Evolutionary conservation across 1,140 invertebrate species (phyloP).

Genomic region (Caenorhabditis remanei): DNA sequence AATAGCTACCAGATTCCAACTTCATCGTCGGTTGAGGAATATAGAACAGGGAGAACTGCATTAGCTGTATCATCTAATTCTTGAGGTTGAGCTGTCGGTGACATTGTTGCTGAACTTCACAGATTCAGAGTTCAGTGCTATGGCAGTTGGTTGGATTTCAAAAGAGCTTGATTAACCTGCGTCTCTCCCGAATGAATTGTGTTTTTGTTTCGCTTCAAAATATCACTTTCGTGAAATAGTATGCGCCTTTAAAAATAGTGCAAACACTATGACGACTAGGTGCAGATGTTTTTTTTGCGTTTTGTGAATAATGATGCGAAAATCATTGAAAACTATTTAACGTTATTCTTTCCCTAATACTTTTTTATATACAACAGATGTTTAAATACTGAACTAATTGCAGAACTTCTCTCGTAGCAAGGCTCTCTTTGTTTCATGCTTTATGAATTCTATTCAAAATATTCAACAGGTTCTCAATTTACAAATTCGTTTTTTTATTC

Average conservation of each 20-base stretch:
- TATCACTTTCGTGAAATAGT: neutral
- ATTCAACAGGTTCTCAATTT: constrained; percentile 21
- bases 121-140: too few species aligned
- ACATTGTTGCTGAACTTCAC: neutral
- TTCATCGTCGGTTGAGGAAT: constrained; percentile 38
- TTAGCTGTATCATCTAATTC: constrained; percentile 18
- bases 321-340: too few species aligned
- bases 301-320: neutral
- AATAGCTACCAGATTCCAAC: constrained; percentile 21
- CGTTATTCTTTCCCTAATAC: too few species aligned
- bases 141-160: neutral
- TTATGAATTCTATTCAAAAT: constrained; percentile 49
- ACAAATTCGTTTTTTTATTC: neutral
- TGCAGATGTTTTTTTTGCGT: neutral
- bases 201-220: neutral
- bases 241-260: neutral
- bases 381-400: neutral
- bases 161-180: neutral
- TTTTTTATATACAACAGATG: too few species aligned
- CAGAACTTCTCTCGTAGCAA: constrained; percentile 10
- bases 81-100: neutral
- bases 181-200: neutral
- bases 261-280: constrained; percentile 13
- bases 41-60: constrained; percentile 22
- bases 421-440: neutral